Base-by-base conservation (phyloP, 2,797 vertebrate genomes). In the Tadarida brasiliensis region DNA sequence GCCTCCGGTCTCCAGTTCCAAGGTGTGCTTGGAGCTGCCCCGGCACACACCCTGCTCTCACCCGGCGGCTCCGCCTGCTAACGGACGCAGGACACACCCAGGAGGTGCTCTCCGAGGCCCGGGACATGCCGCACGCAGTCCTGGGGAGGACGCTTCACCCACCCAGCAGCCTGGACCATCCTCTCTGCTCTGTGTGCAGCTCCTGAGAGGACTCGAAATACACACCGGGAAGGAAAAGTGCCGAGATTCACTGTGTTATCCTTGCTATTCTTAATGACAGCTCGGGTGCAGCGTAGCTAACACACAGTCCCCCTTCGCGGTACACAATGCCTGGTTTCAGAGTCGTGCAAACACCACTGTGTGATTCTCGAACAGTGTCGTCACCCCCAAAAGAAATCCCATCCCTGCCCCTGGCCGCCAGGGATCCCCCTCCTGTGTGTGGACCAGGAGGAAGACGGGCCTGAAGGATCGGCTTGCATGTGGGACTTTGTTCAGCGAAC, bases 11-110 rank as follows among this genome's bases (percentile, higher is more conserved):
- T 95, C 95, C 44, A 49, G 91, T 95, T 93, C 90, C 95, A 87
- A 96, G 95, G 94, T 76, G 33, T 65, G 47, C 56, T 71, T 3
- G 33, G 67, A 35, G 76, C 56, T 28, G 49, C 3, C 39, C 33
- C 65, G 35, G 57, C 92, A 92, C 96, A 96, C 96, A 95, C 83
- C 85, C 92, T 85, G 68, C 17, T 47, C 82, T 85, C 76, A 57
- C 47, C 84, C 93, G 11, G 7, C 1, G 68, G 54, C 61, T 74
- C 20, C 67, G n/a, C 51, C 88, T 74, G 39, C 92, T 83, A 84
- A n/a, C n/a, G n/a, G n/a, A n/a, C n/a, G n/a, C n/a, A n/a, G n/a
- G n/a, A n/a, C n/a, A n/a, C n/a, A n/a, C n/a, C n/a, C 39, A 44
- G 39, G 39, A 44, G 39, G 39, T 44, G 39, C 39, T 44, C 39